Evolutionary conservation across 1,140 invertebrate genomes (phyloP), one percentile per base, ranked within the genome.

Genomic region (Drosophila navojoa): DNA sequence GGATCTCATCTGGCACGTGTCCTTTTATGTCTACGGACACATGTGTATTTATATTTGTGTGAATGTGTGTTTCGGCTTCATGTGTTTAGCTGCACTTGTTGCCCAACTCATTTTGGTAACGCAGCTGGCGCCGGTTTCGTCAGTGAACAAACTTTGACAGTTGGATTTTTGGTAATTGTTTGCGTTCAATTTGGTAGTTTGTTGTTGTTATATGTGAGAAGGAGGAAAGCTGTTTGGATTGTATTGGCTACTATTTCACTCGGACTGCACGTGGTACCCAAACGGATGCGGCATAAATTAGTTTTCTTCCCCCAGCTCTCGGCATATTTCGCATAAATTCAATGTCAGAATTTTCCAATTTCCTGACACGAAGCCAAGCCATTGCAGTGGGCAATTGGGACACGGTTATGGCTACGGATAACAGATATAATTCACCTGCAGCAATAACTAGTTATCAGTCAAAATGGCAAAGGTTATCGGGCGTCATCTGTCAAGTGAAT

Each of bases 131-230:
- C 19, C 16, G 11, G 38, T 44, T 47, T n/a, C 40, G 15, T 35
- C 6, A 10, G 16, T 32, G n/a, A 50, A 25, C 32, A 47, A 53
- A 32, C 29, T 22, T 76, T 59, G 16, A 38, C 15, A 47, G 29
- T 59, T 47, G 32, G n/a, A 52, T 66, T 79, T 66, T 79, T 58
- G 45, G 77, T 82, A 76, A 84, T 69, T 84, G 76, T 62, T 84
- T 72, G 59, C 59, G 50, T 42, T 76, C 49, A 47, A 67, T 76
- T 64, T 54, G 25, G 60, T 22, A 73, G 38, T 72, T 52, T 76
- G 42, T 45, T 55, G 19, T 50, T 35, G 45, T 25, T 44, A 60
- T 47, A 47, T 7, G 25, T 9, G 4, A 54, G 22, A 53, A 16
- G 0, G 32, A 10, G 11, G 42, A 15, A 15, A 49, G 10, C 16